These are phyloP conservation scores for Acleris cristana DNA, from an alignment of 2,888 invertebrate species.

Conservation along the genomic window DNA sequence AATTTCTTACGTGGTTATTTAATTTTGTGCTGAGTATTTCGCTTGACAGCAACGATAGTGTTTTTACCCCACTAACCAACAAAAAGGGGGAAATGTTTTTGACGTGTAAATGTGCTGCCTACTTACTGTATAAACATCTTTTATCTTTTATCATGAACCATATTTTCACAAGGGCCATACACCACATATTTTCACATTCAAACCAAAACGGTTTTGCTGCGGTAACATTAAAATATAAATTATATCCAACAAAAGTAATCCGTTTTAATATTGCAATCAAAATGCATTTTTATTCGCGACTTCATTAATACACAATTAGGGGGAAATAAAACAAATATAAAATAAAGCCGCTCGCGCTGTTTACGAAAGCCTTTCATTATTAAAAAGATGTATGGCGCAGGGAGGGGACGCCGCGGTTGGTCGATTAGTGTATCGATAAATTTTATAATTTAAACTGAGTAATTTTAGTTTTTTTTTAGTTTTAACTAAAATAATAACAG, in stretches of 20 bases:
- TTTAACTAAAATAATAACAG: no score
- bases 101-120: no score
- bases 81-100: no score
- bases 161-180: no score
- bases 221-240: background rate
- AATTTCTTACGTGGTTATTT: no score
- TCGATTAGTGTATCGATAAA: slow-evolving; percentile 54
- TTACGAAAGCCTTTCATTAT: slow-evolving; percentile 79
- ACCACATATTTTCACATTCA: no score
- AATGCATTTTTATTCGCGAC: slow-evolving; percentile 2
- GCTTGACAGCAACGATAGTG: no score
- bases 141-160: no score
- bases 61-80: no score
- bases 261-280: slow-evolving; percentile 1
- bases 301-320: slow-evolving; percentile 12
- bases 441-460: background rate
- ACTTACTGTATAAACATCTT: no score
- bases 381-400: slow-evolving; percentile 72
- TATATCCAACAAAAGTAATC: background rate
- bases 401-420: slow-evolving; percentile 49
- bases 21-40: no score
- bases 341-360: slow-evolving; percentile 49
- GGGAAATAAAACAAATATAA: slow-evolving; percentile 44
- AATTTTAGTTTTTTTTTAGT: no score
- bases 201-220: background rate